phyloP scores from a whole-genome alignment of 2,797 vertebrate species.

The Xyrichtys novacula region DNA sequence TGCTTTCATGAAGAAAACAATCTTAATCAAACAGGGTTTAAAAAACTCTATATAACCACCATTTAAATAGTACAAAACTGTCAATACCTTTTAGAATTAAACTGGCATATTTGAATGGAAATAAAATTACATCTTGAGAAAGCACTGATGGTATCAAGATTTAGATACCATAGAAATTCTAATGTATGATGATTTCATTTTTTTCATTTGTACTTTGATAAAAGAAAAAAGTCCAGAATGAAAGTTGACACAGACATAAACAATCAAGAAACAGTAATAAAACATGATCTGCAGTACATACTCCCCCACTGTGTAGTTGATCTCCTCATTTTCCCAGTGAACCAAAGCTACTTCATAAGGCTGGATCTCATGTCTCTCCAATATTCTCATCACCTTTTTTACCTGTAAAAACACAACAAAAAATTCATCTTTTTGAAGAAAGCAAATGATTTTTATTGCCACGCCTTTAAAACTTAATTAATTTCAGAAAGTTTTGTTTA shows the following conservation, averaged over 20 bases:
- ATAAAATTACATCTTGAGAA: no score
- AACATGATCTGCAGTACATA: conserved; percentile 68
- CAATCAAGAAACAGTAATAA: not conserved
- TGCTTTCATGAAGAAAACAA: no score
- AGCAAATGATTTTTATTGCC: not conserved
- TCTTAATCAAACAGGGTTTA: no score
- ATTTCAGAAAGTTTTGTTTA: conserved; percentile 69
- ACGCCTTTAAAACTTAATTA: not conserved
- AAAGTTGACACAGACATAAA: not conserved
- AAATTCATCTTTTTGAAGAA: not conserved
- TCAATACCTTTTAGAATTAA: no score
- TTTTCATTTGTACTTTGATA: no score
- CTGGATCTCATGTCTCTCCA: conserved; percentile 95
- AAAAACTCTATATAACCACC: no score
- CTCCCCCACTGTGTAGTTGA: conserved; percentile 92
- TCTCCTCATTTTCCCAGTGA: conserved; percentile 98
- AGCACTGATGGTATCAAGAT: no score
- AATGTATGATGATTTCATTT: no score
- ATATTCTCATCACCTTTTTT: conserved; percentile 88
- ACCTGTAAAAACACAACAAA: conserved; percentile 79
- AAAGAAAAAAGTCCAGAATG: not conserved
- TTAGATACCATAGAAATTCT: no score
- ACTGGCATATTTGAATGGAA: no score
- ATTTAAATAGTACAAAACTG: no score
- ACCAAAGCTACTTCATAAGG: conserved; percentile 95